These are phyloP conservation scores for Drosophila sproati DNA, from an alignment of 1,140 invertebrate species.

Conservation along the genomic window DNA sequence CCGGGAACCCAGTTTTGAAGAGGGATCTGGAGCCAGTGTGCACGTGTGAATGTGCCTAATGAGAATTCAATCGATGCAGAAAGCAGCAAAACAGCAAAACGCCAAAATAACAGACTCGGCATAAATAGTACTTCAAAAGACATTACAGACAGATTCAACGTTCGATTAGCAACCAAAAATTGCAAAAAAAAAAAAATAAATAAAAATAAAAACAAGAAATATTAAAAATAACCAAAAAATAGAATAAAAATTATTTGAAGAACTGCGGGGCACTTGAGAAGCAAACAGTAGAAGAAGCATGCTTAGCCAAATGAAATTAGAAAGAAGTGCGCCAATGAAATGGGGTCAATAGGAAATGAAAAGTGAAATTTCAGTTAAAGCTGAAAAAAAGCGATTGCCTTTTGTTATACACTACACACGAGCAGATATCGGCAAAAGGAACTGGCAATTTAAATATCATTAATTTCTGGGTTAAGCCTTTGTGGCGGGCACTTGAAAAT, in stretches of 20 bases:
- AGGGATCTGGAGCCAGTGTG: conserved; percentile 30
- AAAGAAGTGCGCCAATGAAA: conserved; percentile 76
- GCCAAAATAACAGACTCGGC: background rate
- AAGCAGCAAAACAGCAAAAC: conserved; percentile 28
- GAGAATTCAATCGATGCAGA: conserved; percentile 80
- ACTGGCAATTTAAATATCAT: conserved; percentile 83
- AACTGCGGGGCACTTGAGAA: conserved; percentile 46
- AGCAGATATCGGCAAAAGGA: conserved; percentile 57
- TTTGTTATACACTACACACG: conserved; percentile 33
- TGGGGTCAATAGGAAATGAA: conserved; percentile 80
- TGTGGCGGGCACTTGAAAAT: conserved; percentile 77
- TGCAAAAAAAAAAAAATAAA: background rate
- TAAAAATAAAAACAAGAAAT: conserved; percentile 25
- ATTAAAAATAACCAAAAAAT: conserved; percentile 8
- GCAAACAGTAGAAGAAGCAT: conserved; percentile 23
- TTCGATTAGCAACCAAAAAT: conserved; percentile 62
- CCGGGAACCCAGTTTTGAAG: conserved; percentile 30
- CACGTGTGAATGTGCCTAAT: conserved; percentile 77
- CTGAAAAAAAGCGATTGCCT: conserved; percentile 35
- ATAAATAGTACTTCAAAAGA: conserved; percentile 70
- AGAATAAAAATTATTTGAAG: conserved; percentile 48
- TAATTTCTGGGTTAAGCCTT: conserved; percentile 81
- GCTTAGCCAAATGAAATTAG: conserved; percentile 66
- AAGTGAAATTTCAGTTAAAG: conserved; percentile 74
- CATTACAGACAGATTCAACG: conserved; percentile 65